A percentile compares a stretch with the other conserved stretches of the same genome.
These are phyloP conservation scores for Aleiodes alternator DNA, from an alignment of 2,888 invertebrate genomes.

Conservation along the genomic window DNA sequence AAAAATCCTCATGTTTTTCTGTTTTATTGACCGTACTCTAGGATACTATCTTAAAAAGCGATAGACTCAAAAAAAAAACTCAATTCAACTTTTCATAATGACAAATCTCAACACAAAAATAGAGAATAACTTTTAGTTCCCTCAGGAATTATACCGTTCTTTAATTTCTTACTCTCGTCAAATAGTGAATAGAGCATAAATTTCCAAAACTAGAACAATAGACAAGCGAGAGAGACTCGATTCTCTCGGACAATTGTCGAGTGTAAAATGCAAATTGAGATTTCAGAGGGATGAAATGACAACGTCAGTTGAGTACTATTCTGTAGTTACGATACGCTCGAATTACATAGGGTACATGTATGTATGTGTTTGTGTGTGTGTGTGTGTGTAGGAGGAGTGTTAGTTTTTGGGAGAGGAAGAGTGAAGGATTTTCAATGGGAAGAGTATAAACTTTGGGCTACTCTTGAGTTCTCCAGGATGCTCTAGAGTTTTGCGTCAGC, in stretches of 20 bases:
- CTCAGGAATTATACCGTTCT: no score
- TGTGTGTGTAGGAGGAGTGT: background rate
- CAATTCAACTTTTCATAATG: constrained; percentile 21
- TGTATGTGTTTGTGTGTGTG: background rate
- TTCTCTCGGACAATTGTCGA: constrained; percentile 31
- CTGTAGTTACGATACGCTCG: background rate
- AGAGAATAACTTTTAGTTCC: no score
- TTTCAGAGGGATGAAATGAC: constrained; percentile 40
- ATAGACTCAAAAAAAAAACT: background rate
- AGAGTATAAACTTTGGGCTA: constrained; percentile 15
- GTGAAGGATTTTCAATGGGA: constrained; percentile 3
- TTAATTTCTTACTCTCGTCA: background rate
- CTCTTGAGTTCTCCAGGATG: constrained; percentile 22
- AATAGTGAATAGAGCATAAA: background rate
- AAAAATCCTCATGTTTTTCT: no score
- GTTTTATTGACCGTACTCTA: no score
- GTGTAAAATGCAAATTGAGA: constrained; percentile 35
- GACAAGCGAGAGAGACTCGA: constrained; percentile 16
- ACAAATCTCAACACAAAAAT: background rate
- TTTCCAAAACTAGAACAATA: constrained; percentile 1
- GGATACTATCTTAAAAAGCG: no score
- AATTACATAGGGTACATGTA: background rate
- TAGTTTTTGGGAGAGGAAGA: background rate
- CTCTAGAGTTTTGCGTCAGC: constrained; percentile 50
- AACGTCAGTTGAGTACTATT: constrained; percentile 7